phyloP scores from a whole-genome alignment of 1,140 invertebrate species.

The Bombus sibiricus region DNA sequence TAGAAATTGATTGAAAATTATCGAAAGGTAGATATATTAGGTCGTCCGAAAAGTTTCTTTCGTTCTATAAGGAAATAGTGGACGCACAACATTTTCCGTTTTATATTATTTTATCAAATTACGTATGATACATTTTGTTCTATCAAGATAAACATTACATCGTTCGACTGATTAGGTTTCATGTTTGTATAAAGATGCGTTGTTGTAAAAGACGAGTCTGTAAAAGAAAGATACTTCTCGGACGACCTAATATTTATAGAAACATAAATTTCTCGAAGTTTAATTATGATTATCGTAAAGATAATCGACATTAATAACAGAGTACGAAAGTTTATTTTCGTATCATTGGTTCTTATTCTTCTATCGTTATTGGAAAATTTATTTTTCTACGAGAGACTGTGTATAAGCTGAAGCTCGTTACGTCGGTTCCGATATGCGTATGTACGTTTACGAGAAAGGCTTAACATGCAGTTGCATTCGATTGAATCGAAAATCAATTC shows the following conservation, averaged over 20 bases:
- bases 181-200: too few relatives aligned
- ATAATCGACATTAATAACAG: background rate
- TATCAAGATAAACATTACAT: too few relatives aligned
- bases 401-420: background rate
- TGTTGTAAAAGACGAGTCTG: too few relatives aligned
- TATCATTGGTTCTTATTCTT: background rate
- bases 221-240: too few relatives aligned
- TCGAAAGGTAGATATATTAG: background rate
- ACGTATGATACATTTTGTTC: too few relatives aligned
- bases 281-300: background rate
- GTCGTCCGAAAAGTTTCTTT: background rate
- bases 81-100: too few relatives aligned
- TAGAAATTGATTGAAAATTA: background rate
- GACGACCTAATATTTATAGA: background rate
- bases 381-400: background rate
- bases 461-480: background rate
- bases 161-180: too few relatives aligned
- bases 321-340: background rate
- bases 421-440: too few relatives aligned
- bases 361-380: background rate
- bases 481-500: constrained; percentile 33
- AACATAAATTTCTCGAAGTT: background rate
- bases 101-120: too few relatives aligned
- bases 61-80: too few relatives aligned
- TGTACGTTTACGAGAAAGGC: constrained; percentile 1